Percentiles rank a stretch among this genome's conserved stretches.
Evolutionary conservation across 2,888 invertebrate species (phyloP).

Genomic region (Dasysyrphus tricinctus): DNA sequence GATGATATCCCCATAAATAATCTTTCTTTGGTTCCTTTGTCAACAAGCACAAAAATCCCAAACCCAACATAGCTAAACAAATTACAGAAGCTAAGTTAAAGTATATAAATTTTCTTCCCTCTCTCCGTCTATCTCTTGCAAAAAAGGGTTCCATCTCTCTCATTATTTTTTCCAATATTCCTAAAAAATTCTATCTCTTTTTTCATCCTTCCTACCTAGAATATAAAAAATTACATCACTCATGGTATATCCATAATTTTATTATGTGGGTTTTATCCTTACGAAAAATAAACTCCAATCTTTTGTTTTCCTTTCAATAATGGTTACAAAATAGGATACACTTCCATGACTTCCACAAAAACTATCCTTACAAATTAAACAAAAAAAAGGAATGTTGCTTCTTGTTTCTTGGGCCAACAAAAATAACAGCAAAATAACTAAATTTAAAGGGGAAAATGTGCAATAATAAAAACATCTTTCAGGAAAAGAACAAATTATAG

Average conservation of each 20-base stretch:
- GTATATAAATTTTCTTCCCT: neutral
- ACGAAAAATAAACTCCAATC: neutral
- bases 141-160: conserved; percentile 2
- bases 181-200: conserved; percentile 14
- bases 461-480: neutral
- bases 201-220: neutral
- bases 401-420: neutral
- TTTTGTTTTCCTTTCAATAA: conserved; percentile 10
- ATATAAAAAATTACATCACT: neutral
- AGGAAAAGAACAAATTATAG: neutral
- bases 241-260: neutral
- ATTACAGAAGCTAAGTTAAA: neutral
- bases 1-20: conserved; percentile 4
- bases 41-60: conserved; percentile 1
- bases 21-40: neutral
- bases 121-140: neutral
- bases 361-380: conserved; percentile 8
- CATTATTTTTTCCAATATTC: conserved; percentile 33
- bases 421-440: neutral
- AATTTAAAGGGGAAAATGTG: neutral
- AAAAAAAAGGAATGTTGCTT: neutral
- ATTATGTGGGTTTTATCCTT: conserved; percentile 4
- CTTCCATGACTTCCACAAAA: conserved; percentile 10
- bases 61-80: neutral
- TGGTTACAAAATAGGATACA: conserved; percentile 9